A percentile compares a stretch with the other conserved stretches of the same genome.
phyloP scores from a whole-genome alignment of 2,797 vertebrate species.

The Cyclopterus lumpus region DNA sequence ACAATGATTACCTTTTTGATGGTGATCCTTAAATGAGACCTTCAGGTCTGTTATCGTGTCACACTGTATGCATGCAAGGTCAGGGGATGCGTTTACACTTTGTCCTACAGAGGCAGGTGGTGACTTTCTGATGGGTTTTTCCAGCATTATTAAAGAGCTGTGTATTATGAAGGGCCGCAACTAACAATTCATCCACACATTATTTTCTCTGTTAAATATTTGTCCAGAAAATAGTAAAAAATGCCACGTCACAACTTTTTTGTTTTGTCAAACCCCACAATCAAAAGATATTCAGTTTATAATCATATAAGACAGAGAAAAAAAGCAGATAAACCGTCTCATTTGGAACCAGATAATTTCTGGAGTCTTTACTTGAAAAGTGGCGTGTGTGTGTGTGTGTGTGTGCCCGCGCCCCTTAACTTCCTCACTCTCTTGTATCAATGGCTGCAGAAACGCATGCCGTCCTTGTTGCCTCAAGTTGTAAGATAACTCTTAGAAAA shows the following conservation, averaged over 20 bases:
- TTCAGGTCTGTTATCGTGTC: conserved; percentile 19
- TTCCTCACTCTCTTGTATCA: conserved; percentile 32
- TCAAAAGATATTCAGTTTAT: conserved; percentile 15
- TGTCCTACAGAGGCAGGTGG: conserved; percentile 6
- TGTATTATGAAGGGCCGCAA: background rate
- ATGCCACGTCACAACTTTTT: background rate
- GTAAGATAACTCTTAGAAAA: conserved; percentile 8
- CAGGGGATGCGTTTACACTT: conserved; percentile 37
- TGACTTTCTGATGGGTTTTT: conserved; percentile 9
- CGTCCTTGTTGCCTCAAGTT: conserved; percentile 4
- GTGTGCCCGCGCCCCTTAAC: conserved; percentile 19
- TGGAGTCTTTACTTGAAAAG: background rate
- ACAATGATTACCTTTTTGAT: background rate
- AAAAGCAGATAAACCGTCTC: background rate
- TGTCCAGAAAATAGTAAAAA: background rate
- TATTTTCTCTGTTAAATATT: background rate
- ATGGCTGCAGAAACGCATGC: background rate
- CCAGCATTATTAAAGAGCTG: background rate
- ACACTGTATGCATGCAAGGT: conserved; percentile 44
- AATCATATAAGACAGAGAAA: background rate
- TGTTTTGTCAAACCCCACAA: background rate
- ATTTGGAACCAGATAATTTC: background rate
- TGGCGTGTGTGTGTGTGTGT: background rate
- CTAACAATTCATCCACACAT: background rate
- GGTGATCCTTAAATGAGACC: conserved; percentile 8